Evolutionary conservation across 2,113 vertebrate genomes (phyloP).

Genomic region (Mesitornis unicolor): DNA sequence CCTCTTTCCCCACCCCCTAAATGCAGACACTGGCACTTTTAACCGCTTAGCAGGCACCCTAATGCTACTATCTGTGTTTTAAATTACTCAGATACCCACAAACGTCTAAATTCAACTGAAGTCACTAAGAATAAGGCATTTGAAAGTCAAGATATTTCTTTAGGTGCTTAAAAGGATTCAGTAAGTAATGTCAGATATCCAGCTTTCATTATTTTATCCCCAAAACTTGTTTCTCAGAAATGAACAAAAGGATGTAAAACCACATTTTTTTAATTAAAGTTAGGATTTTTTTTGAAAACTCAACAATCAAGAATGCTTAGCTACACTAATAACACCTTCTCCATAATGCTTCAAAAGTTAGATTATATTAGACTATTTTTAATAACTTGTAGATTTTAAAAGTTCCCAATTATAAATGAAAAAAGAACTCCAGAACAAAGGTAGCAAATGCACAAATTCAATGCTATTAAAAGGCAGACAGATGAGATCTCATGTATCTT

Average conservation of each 20-base stretch:
- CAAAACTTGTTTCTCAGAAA: background rate
- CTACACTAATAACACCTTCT: background rate
- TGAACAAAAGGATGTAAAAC: background rate
- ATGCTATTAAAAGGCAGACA: conserved; percentile 67
- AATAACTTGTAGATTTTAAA: conserved; percentile 29
- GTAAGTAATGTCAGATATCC: background rate
- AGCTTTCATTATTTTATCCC: background rate
- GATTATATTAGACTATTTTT: conserved; percentile 22
- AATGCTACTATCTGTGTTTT: background rate
- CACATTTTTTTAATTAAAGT: background rate
- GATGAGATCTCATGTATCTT: conserved; percentile 53
- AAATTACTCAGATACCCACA: background rate
- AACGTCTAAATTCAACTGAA: background rate
- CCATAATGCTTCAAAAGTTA: conserved; percentile 5
- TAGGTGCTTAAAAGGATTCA: background rate
- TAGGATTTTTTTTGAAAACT: background rate
- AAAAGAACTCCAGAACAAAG: conserved; percentile 40
- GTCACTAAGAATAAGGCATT: background rate
- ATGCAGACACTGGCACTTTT: background rate
- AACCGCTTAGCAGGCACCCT: background rate
- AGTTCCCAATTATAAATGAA: conserved; percentile 30
- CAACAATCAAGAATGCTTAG: conserved; percentile 1
- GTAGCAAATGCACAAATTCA: conserved; percentile 50
- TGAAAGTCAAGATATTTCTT: conserved; percentile 3
- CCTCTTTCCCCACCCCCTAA: rapidly evolving